Evolutionary conservation across 2,888 invertebrate species (phyloP).

Genomic region (Apotomis capreana): DNA sequence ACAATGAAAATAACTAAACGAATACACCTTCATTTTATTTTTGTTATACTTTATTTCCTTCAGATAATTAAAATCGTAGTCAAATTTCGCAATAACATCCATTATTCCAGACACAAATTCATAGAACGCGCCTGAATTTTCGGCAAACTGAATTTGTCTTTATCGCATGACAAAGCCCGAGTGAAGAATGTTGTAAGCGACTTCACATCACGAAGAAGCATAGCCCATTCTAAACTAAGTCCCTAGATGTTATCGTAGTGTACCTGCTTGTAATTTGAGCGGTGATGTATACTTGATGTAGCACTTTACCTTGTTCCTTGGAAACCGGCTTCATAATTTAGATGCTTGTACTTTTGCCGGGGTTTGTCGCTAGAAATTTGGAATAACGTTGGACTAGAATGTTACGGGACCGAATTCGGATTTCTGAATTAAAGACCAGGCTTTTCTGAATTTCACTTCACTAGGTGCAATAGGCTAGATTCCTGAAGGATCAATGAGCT

Average conservation of each 20-base stretch:
- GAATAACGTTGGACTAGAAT: neutral
- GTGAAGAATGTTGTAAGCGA: neutral
- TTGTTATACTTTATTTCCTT: neutral
- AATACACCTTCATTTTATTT: neutral
- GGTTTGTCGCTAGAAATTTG: slow-evolving; percentile 15
- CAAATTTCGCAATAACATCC: neutral
- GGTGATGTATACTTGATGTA: slow-evolving; percentile 36
- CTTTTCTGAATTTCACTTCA: no score
- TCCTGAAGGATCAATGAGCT: no score
- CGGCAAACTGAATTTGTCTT: neutral
- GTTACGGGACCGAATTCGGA: neutral
- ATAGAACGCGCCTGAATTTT: neutral
- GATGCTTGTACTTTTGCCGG: slow-evolving; percentile 32
- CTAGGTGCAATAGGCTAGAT: no score
- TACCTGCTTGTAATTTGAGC: slow-evolving; percentile 18
- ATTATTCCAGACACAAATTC: neutral
- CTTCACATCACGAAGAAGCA: neutral
- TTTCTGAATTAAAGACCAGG: no score
- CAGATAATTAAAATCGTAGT: neutral
- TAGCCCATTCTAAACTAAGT: neutral
- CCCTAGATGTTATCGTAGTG: slow-evolving; percentile 4
- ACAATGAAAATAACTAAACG: no score
- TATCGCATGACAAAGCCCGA: neutral
- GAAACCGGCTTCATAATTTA: slow-evolving; percentile 40
- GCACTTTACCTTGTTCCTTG: slow-evolving; percentile 25